Evolutionary conservation across 2,797 vertebrate species (phyloP).

Genomic region (Coranthus polyacanthus): DNA sequence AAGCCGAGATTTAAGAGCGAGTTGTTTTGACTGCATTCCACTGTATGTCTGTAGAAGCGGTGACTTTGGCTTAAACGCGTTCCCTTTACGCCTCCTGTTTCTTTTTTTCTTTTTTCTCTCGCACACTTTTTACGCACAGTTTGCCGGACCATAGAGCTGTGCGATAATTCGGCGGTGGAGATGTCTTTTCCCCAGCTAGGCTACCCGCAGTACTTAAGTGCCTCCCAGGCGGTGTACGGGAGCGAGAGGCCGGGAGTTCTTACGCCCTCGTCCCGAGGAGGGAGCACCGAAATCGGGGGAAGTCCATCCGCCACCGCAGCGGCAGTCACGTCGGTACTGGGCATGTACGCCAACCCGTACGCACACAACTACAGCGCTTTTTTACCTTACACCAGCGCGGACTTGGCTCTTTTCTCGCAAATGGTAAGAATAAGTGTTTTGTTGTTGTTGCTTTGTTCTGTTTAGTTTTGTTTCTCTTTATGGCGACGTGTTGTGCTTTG

Average conservation of each 20-base stretch:
- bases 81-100: slow-evolving; percentile 65
- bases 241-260: slow-evolving; percentile 92
- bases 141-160: slow-evolving; percentile 70
- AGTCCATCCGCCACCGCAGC: slow-evolving; percentile 88
- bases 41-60: slow-evolving; percentile 64
- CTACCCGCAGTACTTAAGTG: slow-evolving; percentile 96
- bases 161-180: slow-evolving; percentile 79
- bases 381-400: slow-evolving; percentile 94
- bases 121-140: slow-evolving; percentile 54
- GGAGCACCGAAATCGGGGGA: slow-evolving; percentile 88
- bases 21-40: slow-evolving; percentile 73
- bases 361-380: slow-evolving; percentile 97
- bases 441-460: not conserved
- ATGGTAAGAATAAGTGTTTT: slow-evolving; percentile 87
- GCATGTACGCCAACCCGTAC: slow-evolving; percentile 96
- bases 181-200: slow-evolving; percentile 99
- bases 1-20: slow-evolving; percentile 89
- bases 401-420: slow-evolving; percentile 96
- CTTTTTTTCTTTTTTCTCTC: slow-evolving; percentile 26
- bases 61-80: slow-evolving; percentile 76
- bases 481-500: not conserved
- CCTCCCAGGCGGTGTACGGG: slow-evolving; percentile 93
- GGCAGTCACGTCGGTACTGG: slow-evolving; percentile 93
- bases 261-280: slow-evolving; percentile 90
- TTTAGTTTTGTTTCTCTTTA: not conserved